Base-by-base conservation (phyloP, 2,797 vertebrate genomes). In the Sebastes glaucus region DNA sequence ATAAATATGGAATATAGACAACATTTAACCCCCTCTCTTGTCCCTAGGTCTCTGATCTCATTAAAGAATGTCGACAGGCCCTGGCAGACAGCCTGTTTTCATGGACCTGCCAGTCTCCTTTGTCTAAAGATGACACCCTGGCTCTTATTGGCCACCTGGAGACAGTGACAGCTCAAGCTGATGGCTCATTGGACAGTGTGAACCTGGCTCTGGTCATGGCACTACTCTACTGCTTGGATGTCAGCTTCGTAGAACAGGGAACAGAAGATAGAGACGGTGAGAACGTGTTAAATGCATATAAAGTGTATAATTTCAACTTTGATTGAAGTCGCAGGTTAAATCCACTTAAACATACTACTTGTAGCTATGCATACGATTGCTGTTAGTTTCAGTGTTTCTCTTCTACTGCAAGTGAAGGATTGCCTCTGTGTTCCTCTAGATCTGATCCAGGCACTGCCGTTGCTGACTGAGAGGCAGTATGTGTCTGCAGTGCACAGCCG, bases 71-170 rank as follows among this genome's bases (percentile, higher is more conserved):
- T 81, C 93, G 96, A 22, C 97, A 97, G 84, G 96, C 98, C 6
- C 91, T 99, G 81, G 98, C 98, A 64, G 98, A 99, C 86, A 97
- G 98, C 87, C 94, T 99, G 61, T 99, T 99, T 93, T 96, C 95
- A n/a, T 99, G 99, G 98, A 96, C 98, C 28, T 99, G 98, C 86
- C 99, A 99, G 81, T 98, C 98, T 3, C 96, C 98, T 0, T 93
- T 99, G 74, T 95, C 89, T 82, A 98, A 97, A 95, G 98, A 99
- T 78, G 97, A 99, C 92, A 99, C 97, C 4, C 89, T 99, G 18
- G 96, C 97, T 85, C 96, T 99, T 33, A 98, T 99, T 88, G 96
- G 96, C 73, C 95, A 99, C 85, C 85, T 99, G 87, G 97, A 99
- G 92, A 98, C 96, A 3, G 96, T 98, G 73, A 97, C 97, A 0